Base-by-base conservation (phyloP, 2,888 invertebrate genomes). In the Maniola hyperantus region DNA sequence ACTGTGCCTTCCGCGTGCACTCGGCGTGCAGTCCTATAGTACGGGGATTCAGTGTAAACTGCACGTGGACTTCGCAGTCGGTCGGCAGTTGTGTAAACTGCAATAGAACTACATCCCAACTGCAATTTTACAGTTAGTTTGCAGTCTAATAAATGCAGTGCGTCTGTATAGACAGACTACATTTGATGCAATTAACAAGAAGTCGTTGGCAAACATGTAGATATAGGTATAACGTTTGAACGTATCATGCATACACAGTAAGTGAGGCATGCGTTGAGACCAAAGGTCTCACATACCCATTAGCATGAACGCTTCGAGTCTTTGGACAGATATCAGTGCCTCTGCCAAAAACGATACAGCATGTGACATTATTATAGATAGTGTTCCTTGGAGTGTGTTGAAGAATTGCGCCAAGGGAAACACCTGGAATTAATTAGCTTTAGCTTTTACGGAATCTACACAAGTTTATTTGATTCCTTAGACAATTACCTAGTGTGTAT, bases 361-460 rank as follows among this genome's bases (percentile, higher is more conserved):
- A 76, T 91, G 90, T 66, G 93, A 95, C 90, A 93, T 94, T 67
- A 93, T 93, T 77, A 94, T 94, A 64, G 94, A 94, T 76, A 94
- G 90, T 1, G 93, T 93, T 65, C 91, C 89, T 86, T 94, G 94
- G n/a, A 94, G 88, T 46, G 93, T 92, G 81, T 94, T 94, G 85
- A 89, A 94, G 87, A 94, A 94, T 83, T 94, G 94, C 73, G 94
- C 94, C 88, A 94, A 80, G 70, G 94, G 93, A 74, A 94, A 94
- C 57, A 93, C 94, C 92, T 93, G 92, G 34, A 93, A 73, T 73
- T 61, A 69, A 73, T 73, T 62, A 69, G 54, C 70, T 70, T 66
- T 7, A 42, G 46, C 50, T 44, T 63, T 54, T 20, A 44, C 44
- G 63, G 33, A 53, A 46, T 42, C 48, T 34, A 7, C 59, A 20